Evolutionary conservation across 2,113 vertebrate genomes (phyloP), one percentile per base, ranked within the genome.

Genomic region (Atractosteus spatula): DNA sequence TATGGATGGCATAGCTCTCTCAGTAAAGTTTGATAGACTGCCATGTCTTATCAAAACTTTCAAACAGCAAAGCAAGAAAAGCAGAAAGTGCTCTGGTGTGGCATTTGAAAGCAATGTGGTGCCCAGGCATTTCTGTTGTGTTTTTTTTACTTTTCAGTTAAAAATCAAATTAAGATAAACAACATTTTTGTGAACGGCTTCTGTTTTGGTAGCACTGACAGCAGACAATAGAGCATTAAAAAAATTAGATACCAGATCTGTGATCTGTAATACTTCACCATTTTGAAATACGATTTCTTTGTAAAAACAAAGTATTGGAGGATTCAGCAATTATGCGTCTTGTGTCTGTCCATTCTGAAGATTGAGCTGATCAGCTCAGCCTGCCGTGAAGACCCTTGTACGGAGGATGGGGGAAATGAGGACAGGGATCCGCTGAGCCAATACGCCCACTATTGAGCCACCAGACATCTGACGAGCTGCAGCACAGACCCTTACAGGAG

Each of bases 31-130:
- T 84, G 83, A 89, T 86, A 86, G 82, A 78, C 85, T 87, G 88
- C 87, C 89, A 89, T 84, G 82, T 91, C 88, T 89, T 89, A 91
- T 90, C 87, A 76, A 76, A 78, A 79, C 82, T 87, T 82, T 87
- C 84, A 87, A 87, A 89, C 83, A 86, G 72, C 71, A 80, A 84
- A 54, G 77, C 74, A 79, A 76, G 66, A 77, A 72, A 62, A 78
- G 44, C 54, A 82, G 81, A 79, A 77, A 68, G 77, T 82, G 81
- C 82, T 80, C 70, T n/a, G 82, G 74, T 85, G 66, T 78, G 78
- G 71, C 72, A 80, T 75, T 81, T 84, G 83, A 86, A 81, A 78
- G 72, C 82, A 79, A 81, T 82, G 77, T 80, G 78, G 84, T 83
- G 85, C 79, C 77, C 29, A 80, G 85, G 83, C 81, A 83, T 78